Evolutionary conservation across 2,113 vertebrate genomes (phyloP).

Genomic region (Pterophyllum scalare): DNA sequence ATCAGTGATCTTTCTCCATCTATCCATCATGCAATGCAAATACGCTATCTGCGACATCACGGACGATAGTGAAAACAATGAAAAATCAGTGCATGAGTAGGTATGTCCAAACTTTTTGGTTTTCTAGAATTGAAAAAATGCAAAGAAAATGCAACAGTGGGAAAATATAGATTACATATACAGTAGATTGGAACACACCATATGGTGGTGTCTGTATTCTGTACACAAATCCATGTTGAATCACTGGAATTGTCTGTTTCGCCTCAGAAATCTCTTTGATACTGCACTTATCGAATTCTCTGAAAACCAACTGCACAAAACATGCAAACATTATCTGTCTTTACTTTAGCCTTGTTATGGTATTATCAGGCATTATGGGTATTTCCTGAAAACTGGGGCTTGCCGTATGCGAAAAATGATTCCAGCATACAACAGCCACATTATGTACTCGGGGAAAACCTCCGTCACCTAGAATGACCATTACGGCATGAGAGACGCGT

Average conservation of each 20-base stretch:
- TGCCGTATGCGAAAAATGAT: not conserved
- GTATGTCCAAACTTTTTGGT: not conserved
- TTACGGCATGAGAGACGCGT: constrained; percentile 17
- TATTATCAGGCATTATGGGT: constrained; percentile 27
- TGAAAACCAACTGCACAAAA: not conserved
- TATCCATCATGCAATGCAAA: not conserved
- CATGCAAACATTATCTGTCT: not conserved
- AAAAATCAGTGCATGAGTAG: fast-evolving
- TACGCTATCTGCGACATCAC: fast-evolving
- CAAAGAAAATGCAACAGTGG: not conserved
- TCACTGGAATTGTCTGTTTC: not conserved
- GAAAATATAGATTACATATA: not conserved
- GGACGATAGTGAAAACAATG: not conserved
- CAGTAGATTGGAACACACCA: not conserved
- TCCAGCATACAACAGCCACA: not conserved
- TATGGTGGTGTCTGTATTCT: not conserved
- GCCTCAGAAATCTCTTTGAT: not conserved
- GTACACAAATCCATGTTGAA: not conserved
- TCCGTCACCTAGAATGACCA: constrained; percentile 9
- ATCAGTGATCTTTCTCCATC: too few species aligned
- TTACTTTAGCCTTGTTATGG: not conserved
- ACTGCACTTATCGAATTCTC: not conserved
- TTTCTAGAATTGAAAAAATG: not conserved
- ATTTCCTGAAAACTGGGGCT: constrained; percentile 15
- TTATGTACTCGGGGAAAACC: not conserved